Base-by-base conservation (phyloP, 2,888 invertebrate genomes). In the Callyntrura guangdongensis region DNA sequence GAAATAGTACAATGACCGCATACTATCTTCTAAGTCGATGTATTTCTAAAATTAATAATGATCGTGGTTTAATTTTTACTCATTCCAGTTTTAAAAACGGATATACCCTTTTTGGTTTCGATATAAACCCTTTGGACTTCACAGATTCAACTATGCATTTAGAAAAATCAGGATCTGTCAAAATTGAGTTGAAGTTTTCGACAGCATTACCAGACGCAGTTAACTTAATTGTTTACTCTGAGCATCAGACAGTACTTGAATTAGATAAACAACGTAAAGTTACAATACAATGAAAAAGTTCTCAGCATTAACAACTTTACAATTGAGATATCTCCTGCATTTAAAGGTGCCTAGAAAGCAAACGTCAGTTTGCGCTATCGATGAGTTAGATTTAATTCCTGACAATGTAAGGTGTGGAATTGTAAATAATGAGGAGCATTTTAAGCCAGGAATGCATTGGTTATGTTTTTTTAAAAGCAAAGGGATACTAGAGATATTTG, bases 201-300 rank as follows among this genome's bases (percentile, higher is more conserved):
- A 20, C 56, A 0, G 36, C 91, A 0, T 49, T 92, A 27, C 4
- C 64, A 14, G 87, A 91, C 45, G 92, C 92, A 3, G 56, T 92
- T 0, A 89, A 89, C 27, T 79, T 89, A 20, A n/a, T 92, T 0
- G 87, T 92, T n/a, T 92, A 79, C 45, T 84, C 89, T 5, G 91
- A 92, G 61, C 59, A 67, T 56, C 91, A 91, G 56, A 74, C 64
- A 45, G 81, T 92, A 0, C 9, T 92, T 11, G 81, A 91, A 81
- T 47, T 92, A 9, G 89, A 92, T 64, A 90, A 92, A 59, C 56
- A 25, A 20, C 27, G 91, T 12, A 89, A 92, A 79, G 47, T 86
- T 1, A 20, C n/a, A 11, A 3, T 69, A 36, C 17, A 77, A 74
- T 92, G 89, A 91, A 89, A 67, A 86, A 87, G 17, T 86, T 89